These are phyloP conservation scores for Patella vulgata DNA, from an alignment of 1,140 invertebrate genomes.

Conservation along the genomic window DNA sequence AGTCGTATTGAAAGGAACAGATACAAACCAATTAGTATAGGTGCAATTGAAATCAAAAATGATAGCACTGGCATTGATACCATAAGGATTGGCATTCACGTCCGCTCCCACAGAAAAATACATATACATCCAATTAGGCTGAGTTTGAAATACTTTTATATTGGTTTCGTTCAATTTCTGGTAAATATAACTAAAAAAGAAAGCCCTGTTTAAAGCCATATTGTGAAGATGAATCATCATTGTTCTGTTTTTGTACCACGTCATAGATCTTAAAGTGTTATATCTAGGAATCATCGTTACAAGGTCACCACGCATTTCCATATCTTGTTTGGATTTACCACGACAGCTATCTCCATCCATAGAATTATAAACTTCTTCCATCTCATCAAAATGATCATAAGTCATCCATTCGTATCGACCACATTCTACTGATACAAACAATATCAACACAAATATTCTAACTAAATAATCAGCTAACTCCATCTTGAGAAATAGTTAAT, in stretches of 20 bases:
- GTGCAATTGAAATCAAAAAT: conserved; percentile 94
- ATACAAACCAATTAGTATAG: conserved; percentile 83
- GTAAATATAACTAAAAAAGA: conserved; percentile 91
- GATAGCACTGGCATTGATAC: conserved; percentile 91
- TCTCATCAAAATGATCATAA: conserved; percentile 88
- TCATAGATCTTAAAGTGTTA: conserved; percentile 84
- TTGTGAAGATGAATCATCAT: conserved; percentile 94
- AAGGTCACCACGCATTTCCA: conserved; percentile 80
- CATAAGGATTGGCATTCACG: conserved; percentile 85
- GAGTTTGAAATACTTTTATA: conserved; percentile 75
- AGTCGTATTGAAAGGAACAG: conserved; percentile 95
- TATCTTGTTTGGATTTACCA: conserved; percentile 83
- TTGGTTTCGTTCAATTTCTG: conserved; percentile 71
- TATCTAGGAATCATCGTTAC: conserved; percentile 94
- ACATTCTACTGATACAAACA: no score
- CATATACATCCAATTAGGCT: conserved; percentile 98
- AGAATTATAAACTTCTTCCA: conserved; percentile 82
- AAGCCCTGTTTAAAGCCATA: conserved; percentile 92
- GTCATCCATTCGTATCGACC: conserved; percentile 64
- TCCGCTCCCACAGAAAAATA: conserved; percentile 94
- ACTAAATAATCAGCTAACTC: no score
- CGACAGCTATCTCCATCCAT: conserved; percentile 85
- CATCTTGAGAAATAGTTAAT: no score
- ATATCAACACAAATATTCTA: no score
- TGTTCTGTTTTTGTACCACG: conserved; percentile 95